These are phyloP conservation scores for Junonia oenone DNA, from an alignment of 2,888 invertebrate species.

Conservation along the genomic window DNA sequence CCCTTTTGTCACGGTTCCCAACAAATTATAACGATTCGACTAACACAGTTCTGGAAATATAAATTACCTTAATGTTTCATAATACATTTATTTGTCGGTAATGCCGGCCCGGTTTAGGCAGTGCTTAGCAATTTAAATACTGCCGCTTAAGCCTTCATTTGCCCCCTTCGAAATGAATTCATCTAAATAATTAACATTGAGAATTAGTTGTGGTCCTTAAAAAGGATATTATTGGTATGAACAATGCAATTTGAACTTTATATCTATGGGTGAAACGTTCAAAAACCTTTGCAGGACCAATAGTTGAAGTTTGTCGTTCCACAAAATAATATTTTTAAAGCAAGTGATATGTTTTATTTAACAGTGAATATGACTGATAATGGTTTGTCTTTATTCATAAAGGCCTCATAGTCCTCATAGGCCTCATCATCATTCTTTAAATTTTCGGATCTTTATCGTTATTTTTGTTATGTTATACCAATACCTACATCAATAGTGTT, in stretches of 20 bases:
- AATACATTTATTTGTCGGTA: conserved; percentile 21
- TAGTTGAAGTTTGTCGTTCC: too few species aligned
- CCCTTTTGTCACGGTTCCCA: neutral
- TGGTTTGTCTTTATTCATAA: too few species aligned
- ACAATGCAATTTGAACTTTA: neutral
- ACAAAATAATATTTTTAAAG: too few species aligned
- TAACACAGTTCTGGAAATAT: conserved; percentile 4
- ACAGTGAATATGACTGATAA: too few species aligned
- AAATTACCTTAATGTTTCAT: conserved; percentile 16
- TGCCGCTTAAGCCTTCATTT: conserved; percentile 13
- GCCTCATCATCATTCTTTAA: too few species aligned
- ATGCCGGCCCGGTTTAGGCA: conserved; percentile 9
- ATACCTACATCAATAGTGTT: too few species aligned
- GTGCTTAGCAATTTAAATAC: conserved; percentile 33
- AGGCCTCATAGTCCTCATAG: too few species aligned
- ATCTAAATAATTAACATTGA: conserved; percentile 32
- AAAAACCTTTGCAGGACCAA: neutral
- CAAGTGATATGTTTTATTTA: too few species aligned
- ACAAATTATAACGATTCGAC: neutral
- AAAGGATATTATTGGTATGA: neutral
- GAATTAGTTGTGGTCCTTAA: neutral
- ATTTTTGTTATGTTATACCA: too few species aligned
- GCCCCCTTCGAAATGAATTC: conserved; percentile 30
- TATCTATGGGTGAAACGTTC: neutral
- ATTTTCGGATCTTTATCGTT: too few species aligned